Conservation (phyloP, 2,888 invertebrate genomes). For the Miltochrista miniata region DNA sequence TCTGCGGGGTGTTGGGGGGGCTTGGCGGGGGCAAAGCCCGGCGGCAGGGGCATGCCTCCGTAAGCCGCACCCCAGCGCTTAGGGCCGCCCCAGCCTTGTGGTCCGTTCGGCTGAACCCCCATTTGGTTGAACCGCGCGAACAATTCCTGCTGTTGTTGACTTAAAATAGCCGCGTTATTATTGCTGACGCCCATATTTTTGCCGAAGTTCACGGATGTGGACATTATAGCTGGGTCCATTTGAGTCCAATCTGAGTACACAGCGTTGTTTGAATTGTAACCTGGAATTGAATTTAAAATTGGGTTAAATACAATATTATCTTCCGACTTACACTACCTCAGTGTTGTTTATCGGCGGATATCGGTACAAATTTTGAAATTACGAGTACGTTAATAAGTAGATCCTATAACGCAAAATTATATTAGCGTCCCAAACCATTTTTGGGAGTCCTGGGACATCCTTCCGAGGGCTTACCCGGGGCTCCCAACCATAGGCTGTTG, state of each 20-base stretch:
- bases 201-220: slow-evolving; percentile 85
- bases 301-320: too few relatives aligned
- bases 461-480: too few relatives aligned
- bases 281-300: slow-evolving; percentile 40
- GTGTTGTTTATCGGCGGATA: too few relatives aligned
- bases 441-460: too few relatives aligned
- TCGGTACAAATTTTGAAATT: too few relatives aligned
- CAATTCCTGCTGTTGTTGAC: slow-evolving; percentile 63
- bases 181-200: slow-evolving; percentile 42
- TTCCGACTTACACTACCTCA: too few relatives aligned
- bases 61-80: slow-evolving; percentile 47
- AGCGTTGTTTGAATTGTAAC: slow-evolving; percentile 59
- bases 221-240: slow-evolving; percentile 96
- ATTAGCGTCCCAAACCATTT: too few relatives aligned
- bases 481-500: too few relatives aligned
- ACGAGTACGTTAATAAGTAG: too few relatives aligned
- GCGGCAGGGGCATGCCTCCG: slow-evolving; percentile 68
- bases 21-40: slow-evolving; percentile 76
- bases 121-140: slow-evolving; percentile 74
- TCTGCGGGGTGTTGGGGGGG: slow-evolving; percentile 68
- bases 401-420: too few relatives aligned
- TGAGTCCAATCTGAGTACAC: slow-evolving; percentile 93
- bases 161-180: slow-evolving; percentile 26
- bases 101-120: slow-evolving; percentile 33
- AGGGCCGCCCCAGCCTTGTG: slow-evolving; percentile 22